A percentile compares a stretch with the other conserved stretches of the same genome.
Evolutionary conservation across 2,888 invertebrate species (phyloP).

Genomic region (Eutolmus rufibarbis): DNA sequence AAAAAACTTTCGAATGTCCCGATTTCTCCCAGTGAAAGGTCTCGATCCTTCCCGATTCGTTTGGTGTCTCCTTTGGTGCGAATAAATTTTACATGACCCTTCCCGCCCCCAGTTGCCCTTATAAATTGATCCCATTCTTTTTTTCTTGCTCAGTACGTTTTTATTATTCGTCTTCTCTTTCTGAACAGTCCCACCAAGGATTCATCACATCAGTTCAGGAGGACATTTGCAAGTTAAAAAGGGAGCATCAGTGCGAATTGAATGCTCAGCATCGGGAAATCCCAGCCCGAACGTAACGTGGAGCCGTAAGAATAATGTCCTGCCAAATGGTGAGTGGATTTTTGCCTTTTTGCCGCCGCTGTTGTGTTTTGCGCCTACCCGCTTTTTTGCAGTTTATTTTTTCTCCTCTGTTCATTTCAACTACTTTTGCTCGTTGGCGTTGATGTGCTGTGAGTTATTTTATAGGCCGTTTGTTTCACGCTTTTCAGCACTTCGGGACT

Average conservation of each 20-base stretch:
- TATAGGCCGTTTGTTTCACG: neutral
- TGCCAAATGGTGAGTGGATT: constrained; percentile 61
- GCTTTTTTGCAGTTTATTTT: neutral
- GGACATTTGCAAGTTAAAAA: constrained; percentile 73
- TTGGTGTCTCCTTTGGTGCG: neutral
- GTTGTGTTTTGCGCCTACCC: neutral
- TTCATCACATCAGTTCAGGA: constrained; percentile 69
- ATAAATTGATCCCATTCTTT: constrained; percentile 27
- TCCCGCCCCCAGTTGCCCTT: neutral
- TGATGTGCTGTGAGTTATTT: constrained; percentile 2
- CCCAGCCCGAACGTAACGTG: constrained; percentile 81
- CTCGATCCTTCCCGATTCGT: neutral
- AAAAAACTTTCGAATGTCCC: neutral
- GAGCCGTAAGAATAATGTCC: constrained; percentile 67
- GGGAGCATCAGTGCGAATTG: constrained; percentile 78
- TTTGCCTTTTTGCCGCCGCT: constrained; percentile 8
- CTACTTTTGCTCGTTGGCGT: neutral
- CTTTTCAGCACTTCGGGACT: neutral
- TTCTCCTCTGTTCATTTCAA: neutral
- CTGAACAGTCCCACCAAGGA: constrained; percentile 69
- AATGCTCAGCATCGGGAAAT: constrained; percentile 79
- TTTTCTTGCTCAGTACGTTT: neutral
- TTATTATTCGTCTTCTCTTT: constrained; percentile 42
- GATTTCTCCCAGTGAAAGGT: neutral
- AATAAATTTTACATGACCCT: constrained; percentile 26